Percentiles rank a stretch among this genome's conserved stretches.
phyloP scores from a whole-genome alignment of 2,888 invertebrate species.

The Platynereis dumerilii region DNA sequence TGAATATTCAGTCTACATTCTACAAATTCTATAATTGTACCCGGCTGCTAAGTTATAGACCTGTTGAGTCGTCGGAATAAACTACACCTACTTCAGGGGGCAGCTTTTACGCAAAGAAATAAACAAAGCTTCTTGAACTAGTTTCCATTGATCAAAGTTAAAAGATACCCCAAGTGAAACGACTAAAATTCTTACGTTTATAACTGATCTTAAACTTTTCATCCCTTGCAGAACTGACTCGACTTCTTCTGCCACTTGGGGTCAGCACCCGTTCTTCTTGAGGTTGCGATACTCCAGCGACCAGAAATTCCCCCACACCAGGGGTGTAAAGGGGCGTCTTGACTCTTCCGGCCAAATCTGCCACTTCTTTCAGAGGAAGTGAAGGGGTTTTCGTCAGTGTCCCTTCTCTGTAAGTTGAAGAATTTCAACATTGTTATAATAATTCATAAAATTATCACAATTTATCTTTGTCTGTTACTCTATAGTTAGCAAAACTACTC shows the following conservation, averaged over 20 bases:
- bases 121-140: too few species aligned
- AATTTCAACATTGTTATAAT: not conserved
- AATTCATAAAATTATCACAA: too few species aligned
- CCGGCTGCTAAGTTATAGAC: too few species aligned
- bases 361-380: conserved; percentile 44
- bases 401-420: conserved; percentile 42
- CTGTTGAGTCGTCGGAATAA: too few species aligned
- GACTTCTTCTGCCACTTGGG: conserved; percentile 40
- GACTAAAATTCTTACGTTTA: conserved; percentile 29
- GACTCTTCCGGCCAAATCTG: conserved; percentile 33
- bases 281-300: conserved; percentile 46
- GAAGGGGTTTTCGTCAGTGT: conserved; percentile 52
- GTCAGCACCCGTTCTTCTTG: conserved; percentile 39
- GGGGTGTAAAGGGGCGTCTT: conserved; percentile 35
- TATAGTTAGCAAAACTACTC: too few species aligned
- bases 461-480: too few species aligned
- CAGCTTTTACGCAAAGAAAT: too few species aligned
- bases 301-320: conserved; percentile 48
- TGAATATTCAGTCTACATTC: too few species aligned
- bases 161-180: too few species aligned
- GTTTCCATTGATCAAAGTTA: too few species aligned
- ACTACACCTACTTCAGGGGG: too few species aligned
- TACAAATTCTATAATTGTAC: too few species aligned
- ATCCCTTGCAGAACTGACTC: conserved; percentile 19
- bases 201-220: conserved; percentile 30